Evolutionary conservation across 2,113 vertebrate genomes (phyloP).

Genomic region (Struthio camelus): DNA sequence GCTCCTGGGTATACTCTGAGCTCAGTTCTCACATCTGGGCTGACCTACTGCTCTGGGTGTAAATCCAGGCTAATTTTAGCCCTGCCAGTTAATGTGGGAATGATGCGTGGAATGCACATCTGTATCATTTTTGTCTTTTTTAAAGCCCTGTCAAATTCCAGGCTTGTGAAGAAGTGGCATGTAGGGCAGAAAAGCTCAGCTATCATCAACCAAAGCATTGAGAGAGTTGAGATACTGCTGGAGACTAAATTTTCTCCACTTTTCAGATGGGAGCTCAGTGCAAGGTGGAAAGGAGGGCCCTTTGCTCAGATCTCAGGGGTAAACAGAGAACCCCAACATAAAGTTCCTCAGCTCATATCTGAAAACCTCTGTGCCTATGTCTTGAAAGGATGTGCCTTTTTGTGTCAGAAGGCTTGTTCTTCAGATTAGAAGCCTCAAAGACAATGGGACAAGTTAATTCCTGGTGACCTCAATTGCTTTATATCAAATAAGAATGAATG

Average conservation of each 20-base stretch:
- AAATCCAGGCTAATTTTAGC: slow-evolving; percentile 13
- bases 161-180: neutral
- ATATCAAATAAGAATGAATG: neutral
- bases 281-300: neutral
- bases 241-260: neutral
- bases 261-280: neutral
- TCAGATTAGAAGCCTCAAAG: neutral
- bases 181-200: neutral
- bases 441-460: neutral
- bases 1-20: neutral
- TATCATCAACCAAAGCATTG: neutral
- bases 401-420: neutral
- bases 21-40: neutral
- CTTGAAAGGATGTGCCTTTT: neutral
- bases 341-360: neutral
- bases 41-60: neutral
- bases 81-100: neutral
- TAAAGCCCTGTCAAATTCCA: slow-evolving; percentile 1
- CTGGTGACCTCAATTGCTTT: neutral
- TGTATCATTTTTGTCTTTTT: slow-evolving; percentile 4
- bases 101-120: slow-evolving; percentile 46
- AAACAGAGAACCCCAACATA: neutral
- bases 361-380: neutral
- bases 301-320: neutral
- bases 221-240: neutral